Evolutionary conservation across 2,797 vertebrate species (phyloP).

Genomic region (Etheostoma nigrum): DNA sequence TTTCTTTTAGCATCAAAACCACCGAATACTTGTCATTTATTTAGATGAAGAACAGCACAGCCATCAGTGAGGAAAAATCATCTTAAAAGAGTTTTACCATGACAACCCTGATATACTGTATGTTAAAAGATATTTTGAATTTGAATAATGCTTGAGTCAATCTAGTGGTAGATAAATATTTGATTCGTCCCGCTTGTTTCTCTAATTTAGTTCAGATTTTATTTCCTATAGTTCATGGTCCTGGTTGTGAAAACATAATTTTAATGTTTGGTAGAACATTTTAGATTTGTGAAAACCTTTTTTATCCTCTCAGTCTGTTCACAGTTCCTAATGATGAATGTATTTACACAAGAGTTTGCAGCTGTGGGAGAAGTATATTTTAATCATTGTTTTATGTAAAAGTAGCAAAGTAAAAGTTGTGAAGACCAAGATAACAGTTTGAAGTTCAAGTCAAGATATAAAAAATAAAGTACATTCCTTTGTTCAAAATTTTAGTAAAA

Average conservation of each 20-base stretch:
- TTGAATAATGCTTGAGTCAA: neutral
- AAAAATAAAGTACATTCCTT: neutral
- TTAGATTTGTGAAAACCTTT: constrained; percentile 16
- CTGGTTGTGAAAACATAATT: constrained; percentile 12
- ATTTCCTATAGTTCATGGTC: neutral
- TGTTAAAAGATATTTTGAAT: neutral
- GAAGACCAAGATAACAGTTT: neutral
- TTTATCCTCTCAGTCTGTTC: constrained; percentile 8
- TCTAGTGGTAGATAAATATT: neutral
- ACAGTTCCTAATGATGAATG: neutral
- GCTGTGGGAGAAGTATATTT: neutral
- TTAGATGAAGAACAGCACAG: constrained; percentile 3
- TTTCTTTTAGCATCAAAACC: neutral
- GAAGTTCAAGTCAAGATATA: no score
- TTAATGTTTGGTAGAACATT: constrained; percentile 3
- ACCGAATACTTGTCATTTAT: neutral
- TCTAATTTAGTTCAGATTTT: neutral
- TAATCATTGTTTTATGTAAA: neutral
- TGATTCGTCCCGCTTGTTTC: neutral
- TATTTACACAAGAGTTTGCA: neutral
- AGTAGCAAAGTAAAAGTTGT: neutral
- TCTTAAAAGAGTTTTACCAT: neutral
- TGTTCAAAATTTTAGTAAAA: neutral
- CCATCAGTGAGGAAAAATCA: neutral
- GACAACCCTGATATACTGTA: neutral